A percentile compares a stretch with the other conserved stretches of the same genome.
Conservation (phyloP, 2,797 vertebrate genomes). For the Xenops minutus region DNA sequence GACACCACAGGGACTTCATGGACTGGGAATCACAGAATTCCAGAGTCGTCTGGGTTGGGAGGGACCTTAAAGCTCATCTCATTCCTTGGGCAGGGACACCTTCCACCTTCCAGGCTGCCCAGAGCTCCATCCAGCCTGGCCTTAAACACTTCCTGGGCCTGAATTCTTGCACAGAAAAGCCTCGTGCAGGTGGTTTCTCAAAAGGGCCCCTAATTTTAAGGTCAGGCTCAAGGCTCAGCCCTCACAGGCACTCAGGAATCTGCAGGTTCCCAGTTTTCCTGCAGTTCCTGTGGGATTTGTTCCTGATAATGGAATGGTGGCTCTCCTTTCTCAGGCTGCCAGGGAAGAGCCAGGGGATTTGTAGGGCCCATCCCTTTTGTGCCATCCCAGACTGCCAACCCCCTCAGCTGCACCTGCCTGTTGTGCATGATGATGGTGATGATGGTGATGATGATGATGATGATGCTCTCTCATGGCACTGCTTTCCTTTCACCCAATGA, state of each 20-base stretch:
- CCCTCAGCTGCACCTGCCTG: slow-evolving; percentile 13
- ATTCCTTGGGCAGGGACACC: background rate
- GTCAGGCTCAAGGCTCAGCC: background rate
- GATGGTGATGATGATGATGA: background rate
- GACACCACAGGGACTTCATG: accelerated
- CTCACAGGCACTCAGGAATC: background rate
- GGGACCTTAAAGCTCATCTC: background rate
- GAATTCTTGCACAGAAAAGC: background rate
- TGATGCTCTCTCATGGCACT: background rate
- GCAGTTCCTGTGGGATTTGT: background rate
- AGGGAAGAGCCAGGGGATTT: background rate
- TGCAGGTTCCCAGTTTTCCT: background rate
- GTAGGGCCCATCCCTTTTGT: background rate
- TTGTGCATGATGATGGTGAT: slow-evolving; percentile 16
- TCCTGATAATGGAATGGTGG: accelerated
- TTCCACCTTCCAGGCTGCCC: background rate
- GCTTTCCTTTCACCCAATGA: slow-evolving; percentile 1
- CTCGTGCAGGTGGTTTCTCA: accelerated
- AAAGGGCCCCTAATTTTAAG: background rate
- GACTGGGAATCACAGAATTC: background rate
- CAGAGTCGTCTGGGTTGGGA: background rate
- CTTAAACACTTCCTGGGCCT: background rate
- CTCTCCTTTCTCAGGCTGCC: background rate
- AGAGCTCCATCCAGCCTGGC: background rate
- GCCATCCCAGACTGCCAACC: slow-evolving; percentile 57